These are phyloP conservation scores for Gibbula magus DNA, from an alignment of 2,888 invertebrate species.

Conservation along the genomic window DNA sequence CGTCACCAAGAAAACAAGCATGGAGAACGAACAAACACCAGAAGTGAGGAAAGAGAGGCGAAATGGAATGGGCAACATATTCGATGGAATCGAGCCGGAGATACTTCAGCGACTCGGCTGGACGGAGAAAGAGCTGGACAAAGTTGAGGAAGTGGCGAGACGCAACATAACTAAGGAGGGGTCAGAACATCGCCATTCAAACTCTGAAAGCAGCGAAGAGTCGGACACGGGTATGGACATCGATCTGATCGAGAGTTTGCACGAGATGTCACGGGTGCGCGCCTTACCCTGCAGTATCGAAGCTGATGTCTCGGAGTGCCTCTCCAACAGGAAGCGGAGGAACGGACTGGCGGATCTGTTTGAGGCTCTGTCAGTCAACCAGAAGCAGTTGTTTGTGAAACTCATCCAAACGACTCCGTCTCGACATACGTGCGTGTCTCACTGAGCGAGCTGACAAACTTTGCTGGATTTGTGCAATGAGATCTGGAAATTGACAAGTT, in stretches of 20 bases:
- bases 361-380: not conserved
- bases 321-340: not conserved
- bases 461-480: no score
- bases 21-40: not conserved
- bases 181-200: not conserved
- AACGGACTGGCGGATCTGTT: not conserved
- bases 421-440: no score
- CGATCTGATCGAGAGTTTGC: not conserved
- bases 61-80: slow-evolving; percentile 35
- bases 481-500: no score
- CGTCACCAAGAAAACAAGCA: not conserved
- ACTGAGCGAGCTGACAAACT: no score
- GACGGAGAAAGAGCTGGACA: not conserved
- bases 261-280: not conserved
- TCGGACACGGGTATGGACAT: not conserved
- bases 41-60: not conserved
- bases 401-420: not conserved
- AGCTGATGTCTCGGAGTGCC: not conserved
- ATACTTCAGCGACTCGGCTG: slow-evolving; percentile 27
- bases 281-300: not conserved
- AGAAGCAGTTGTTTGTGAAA: not conserved
- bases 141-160: not conserved
- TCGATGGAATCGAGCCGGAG: slow-evolving; percentile 27
- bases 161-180: not conserved
- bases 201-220: not conserved